Base-by-base conservation (phyloP, 37 sponge, comb jelly and placozoan species). In the Haliclona indistincta region DNA sequence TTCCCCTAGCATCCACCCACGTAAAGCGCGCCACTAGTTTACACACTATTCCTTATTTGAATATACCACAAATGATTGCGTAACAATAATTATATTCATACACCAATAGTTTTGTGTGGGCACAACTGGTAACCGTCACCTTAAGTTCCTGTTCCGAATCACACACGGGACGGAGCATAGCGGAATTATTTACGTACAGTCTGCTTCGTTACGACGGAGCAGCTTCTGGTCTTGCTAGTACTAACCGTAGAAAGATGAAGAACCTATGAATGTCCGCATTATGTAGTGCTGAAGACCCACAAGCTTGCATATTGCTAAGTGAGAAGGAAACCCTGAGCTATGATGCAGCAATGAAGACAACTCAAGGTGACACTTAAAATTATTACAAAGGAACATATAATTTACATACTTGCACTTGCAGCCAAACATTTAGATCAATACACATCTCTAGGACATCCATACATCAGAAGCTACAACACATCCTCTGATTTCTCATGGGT, bases 391-490 rank as follows among this genome's bases (percentile, higher is more conserved):
- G 13, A 17, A 47, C 13, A 17, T 8, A 3, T 63, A 4, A 26
- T 47, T 13, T 17, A 47, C 13, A 17, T 47, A 17, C 49, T 17
- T 17, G 13, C 13, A 8, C 13, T 13, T 17, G 8, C 13, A 47
- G 49, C 8, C 8, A 47, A 60, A 22, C 37, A 37, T 38, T 20
- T 66, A 20, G 41, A 29, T 20, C 8, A 37, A 20, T 66, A 37
- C 22, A 38, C 7, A 20, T 15, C 11, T 8, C 68, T 66, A 15
- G 68, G 68, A 20, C 68, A 66, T 68, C 70, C 70, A 3, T 68
- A 68, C 6, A 43, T 68, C 5, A 20, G 70, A 3, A 6, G n/a
- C 5, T 39, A 40, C 6, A 23, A 25, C 6, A 39, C 38, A 4
- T 22, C 22, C 3, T 26, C 2, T n/a, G 20, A 39, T 2, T 39